A percentile compares a stretch with the other conserved stretches of the same genome.
Conservation (phyloP, 2,797 vertebrate species). For the Cynopterus sphinx region DNA sequence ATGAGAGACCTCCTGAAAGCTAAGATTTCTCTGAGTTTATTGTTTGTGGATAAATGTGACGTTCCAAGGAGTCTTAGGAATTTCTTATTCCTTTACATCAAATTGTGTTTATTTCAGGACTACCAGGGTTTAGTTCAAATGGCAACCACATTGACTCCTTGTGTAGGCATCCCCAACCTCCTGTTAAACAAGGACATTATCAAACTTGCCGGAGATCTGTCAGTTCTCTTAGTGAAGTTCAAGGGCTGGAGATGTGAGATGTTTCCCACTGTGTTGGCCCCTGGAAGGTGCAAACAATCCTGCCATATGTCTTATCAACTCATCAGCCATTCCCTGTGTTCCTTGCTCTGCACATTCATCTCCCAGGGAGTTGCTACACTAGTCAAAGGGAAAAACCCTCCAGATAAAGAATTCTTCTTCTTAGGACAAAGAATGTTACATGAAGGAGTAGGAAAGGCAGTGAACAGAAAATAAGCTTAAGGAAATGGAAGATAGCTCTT, state of each 20-base stretch:
- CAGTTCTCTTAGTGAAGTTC: background rate
- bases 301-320: background rate
- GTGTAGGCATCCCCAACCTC: background rate
- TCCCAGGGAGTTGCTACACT: background rate
- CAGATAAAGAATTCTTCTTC: background rate
- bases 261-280: background rate
- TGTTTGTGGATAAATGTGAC: background rate
- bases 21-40: background rate
- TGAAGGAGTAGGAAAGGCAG: too few species aligned
- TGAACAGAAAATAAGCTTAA: background rate
- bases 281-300: background rate
- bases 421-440: background rate
- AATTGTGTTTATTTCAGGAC: background rate
- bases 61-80: background rate
- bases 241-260: background rate
- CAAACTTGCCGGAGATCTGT: background rate
- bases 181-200: background rate
- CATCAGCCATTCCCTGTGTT: background rate
- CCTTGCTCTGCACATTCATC: background rate
- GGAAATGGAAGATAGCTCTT: background rate
- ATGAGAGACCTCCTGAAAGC: background rate
- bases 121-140: background rate
- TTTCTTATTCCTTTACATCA: background rate
- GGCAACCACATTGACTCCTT: background rate
- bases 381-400: background rate